These are phyloP conservation scores for Lemur catta DNA, from an alignment of 2,797 vertebrate genomes.

Conservation along the genomic window DNA sequence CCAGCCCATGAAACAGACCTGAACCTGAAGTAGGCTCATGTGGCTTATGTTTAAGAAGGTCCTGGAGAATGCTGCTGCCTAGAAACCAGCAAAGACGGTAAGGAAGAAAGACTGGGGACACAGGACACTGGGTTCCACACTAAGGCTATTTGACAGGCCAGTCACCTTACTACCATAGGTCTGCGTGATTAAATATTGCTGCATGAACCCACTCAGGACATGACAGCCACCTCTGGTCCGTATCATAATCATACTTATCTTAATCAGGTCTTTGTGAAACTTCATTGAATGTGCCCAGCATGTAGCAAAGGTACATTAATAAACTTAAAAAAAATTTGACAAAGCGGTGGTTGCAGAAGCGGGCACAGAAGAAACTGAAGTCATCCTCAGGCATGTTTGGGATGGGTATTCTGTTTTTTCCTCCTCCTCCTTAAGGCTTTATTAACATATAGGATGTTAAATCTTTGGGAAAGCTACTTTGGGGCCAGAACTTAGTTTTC, in stretches of 20 bases:
- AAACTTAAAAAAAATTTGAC: not conserved
- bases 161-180: not conserved
- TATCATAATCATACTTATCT: not conserved
- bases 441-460: not conserved
- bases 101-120: not conserved
- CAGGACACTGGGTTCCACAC: not conserved
- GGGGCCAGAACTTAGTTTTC: not conserved
- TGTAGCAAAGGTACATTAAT: not conserved
- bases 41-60: not conserved
- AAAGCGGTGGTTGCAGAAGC: not conserved
- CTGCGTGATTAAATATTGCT: not conserved
- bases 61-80: not conserved
- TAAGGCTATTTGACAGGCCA: not conserved
- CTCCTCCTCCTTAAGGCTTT: not conserved
- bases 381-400: not conserved
- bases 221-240: not conserved
- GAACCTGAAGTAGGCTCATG: not conserved
- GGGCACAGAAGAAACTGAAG: not conserved
- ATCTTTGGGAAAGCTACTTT: not conserved
- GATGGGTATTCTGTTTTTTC: not conserved
- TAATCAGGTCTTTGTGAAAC: not conserved
- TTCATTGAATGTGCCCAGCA: not conserved
- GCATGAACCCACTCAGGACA: no score
- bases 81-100: rapidly evolving
- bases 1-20: not conserved